Conservation (phyloP, 2,888 invertebrate genomes). For the Caenorhabditis sp. region DNA sequence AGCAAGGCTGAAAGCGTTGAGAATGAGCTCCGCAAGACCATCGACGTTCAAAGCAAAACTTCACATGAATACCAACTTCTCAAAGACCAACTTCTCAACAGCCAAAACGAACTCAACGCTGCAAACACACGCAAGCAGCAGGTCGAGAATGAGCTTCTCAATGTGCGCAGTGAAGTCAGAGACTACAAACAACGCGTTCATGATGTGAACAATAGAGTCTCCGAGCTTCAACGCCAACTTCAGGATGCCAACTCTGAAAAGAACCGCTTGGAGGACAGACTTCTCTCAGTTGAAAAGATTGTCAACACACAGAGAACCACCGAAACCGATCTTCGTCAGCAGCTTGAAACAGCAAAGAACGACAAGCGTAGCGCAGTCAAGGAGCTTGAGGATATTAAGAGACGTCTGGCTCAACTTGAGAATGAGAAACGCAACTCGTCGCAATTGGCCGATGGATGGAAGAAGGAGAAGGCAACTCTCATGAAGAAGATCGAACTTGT, state of each 20-base stretch:
- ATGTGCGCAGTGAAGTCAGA: conserved; percentile 77
- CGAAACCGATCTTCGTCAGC: conserved; percentile 79
- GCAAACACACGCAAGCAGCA: conserved; percentile 76
- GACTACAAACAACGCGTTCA: conserved; percentile 81
- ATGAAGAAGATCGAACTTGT: conserved; percentile 82
- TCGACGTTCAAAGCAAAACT: conserved; percentile 76
- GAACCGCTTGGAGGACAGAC: conserved; percentile 79
- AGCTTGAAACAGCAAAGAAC: conserved; percentile 79
- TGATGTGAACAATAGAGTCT: conserved; percentile 78
- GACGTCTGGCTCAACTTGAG: conserved; percentile 76
- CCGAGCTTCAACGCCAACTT: conserved; percentile 81
- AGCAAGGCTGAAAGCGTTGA: conserved; percentile 78
- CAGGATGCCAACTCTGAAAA: conserved; percentile 80
- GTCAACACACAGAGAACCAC: conserved; percentile 74
- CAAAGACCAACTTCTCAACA: conserved; percentile 75
- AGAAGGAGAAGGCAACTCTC: conserved; percentile 78
- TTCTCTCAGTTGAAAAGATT: conserved; percentile 80
- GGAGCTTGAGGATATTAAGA: conserved; percentile 79
- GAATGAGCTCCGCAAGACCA: conserved; percentile 76
- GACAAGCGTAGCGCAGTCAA: conserved; percentile 75
- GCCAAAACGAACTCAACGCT: conserved; percentile 78
- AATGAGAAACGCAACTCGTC: conserved; percentile 73
- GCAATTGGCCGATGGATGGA: conserved; percentile 79
- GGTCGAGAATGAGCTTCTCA: conserved; percentile 79
- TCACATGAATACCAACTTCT: conserved; percentile 74